Conservation (phyloP, 2,113 vertebrate species). For the Tetraodon nigroviridis region DNA sequence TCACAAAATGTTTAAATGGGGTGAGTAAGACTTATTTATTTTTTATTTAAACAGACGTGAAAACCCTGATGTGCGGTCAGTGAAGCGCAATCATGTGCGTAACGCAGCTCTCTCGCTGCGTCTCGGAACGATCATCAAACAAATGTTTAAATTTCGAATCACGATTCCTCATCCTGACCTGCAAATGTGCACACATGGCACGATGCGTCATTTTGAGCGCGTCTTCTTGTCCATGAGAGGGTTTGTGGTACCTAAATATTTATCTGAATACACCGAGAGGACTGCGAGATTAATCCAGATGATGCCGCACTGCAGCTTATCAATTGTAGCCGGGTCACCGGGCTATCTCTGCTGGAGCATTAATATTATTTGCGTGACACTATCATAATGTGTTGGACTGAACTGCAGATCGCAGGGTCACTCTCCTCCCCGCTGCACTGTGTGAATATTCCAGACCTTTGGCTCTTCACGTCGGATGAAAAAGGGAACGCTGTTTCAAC, state of each 20-base stretch:
- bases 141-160: constrained; percentile 21
- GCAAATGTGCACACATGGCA: constrained; percentile 27
- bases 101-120: too few species aligned
- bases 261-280: constrained; percentile 47
- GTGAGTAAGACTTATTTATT: constrained; percentile 54
- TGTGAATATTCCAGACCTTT: constrained; percentile 29
- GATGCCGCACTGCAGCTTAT: constrained; percentile 78
- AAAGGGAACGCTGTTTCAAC: constrained; percentile 24
- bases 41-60: not conserved
- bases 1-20: constrained; percentile 75
- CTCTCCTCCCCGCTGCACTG: constrained; percentile 31
- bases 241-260: constrained; percentile 55
- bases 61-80: not conserved
- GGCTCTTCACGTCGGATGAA: constrained; percentile 20
- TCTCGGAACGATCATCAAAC: not conserved
- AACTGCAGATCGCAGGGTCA: constrained; percentile 47
- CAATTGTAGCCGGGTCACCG: constrained; percentile 59
- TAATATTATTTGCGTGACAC: constrained; percentile 51
- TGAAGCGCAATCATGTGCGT: not conserved
- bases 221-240: constrained; percentile 33
- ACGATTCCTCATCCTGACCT: constrained; percentile 32
- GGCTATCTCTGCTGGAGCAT: constrained; percentile 47
- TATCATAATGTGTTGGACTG: constrained; percentile 43
- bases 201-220: constrained; percentile 47
- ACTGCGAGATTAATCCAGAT: constrained; percentile 63